phyloP scores from a whole-genome alignment of 2,797 vertebrate genomes.

The Protonibea diacanthus region DNA sequence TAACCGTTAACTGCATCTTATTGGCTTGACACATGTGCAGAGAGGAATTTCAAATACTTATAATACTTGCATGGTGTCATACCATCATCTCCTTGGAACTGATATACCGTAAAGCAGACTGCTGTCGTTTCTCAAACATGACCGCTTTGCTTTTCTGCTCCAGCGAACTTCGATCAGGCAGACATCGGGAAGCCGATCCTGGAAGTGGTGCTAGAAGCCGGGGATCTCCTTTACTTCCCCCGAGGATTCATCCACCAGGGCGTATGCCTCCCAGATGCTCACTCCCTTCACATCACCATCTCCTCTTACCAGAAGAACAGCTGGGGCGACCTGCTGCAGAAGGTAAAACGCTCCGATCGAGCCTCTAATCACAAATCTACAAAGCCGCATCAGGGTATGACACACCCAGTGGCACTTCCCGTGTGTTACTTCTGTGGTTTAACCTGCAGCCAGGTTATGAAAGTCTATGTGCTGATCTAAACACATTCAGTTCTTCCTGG shows the following conservation, averaged over 20 bases:
- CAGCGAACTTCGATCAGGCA: constrained; percentile 89
- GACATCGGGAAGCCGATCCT: constrained; percentile 91
- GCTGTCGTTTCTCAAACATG: background rate
- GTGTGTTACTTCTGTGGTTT: background rate
- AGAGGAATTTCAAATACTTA: background rate
- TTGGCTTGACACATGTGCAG: background rate
- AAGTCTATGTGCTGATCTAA: background rate
- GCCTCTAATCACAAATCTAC: background rate
- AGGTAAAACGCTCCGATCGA: constrained; percentile 65
- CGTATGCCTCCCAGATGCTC: constrained; percentile 88
- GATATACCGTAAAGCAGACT: background rate
- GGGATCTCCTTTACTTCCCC: constrained; percentile 96
- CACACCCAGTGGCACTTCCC: background rate
- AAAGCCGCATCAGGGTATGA: background rate
- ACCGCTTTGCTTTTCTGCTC: constrained; percentile 5
- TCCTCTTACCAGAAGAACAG: constrained; percentile 96
- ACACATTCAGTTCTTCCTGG: background rate
- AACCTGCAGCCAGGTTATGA: background rate
- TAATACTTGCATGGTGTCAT: no score
- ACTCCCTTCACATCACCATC: constrained; percentile 95
- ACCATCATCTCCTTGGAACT: background rate
- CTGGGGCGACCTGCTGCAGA: constrained; percentile 93
- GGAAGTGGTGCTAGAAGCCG: constrained; percentile 92
- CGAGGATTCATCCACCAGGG: constrained; percentile 97
- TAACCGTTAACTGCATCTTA: background rate